These are phyloP conservation scores for Heliconius hermathena DNA, from an alignment of 1,140 invertebrate genomes.

Conservation along the genomic window DNA sequence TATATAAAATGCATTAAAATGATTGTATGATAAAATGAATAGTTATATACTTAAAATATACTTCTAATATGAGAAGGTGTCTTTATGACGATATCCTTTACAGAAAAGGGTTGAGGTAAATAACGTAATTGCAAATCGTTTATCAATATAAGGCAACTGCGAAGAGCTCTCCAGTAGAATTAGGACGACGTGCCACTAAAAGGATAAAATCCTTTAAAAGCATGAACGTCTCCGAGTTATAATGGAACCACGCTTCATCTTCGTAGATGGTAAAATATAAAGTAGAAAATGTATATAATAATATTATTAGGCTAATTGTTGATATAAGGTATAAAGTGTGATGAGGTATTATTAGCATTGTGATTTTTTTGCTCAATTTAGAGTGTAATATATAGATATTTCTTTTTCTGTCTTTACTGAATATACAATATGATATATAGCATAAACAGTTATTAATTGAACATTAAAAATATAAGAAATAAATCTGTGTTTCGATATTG, in stretches of 20 bases:
- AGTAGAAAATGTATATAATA: not conserved
- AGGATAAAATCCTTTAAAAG: slow-evolving; percentile 51
- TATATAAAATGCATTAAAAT: not conserved
- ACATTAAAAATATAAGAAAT: too few relatives aligned
- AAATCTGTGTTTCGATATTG: too few relatives aligned
- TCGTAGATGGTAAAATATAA: not conserved
- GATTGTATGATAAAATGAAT: too few relatives aligned
- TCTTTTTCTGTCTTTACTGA: too few relatives aligned
- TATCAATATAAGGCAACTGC: slow-evolving; percentile 45
- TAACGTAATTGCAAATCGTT: slow-evolving; percentile 50
- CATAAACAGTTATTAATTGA: too few relatives aligned
- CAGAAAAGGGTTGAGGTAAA: slow-evolving; percentile 32
- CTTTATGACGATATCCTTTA: slow-evolving; percentile 15
- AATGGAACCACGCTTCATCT: slow-evolving; percentile 6
- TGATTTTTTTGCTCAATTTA: too few relatives aligned
- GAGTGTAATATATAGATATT: too few relatives aligned
- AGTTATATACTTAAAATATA: not conserved
- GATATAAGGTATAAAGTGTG: not conserved
- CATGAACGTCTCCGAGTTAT: slow-evolving; percentile 37
- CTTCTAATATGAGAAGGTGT: not conserved
- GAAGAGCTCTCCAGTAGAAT: slow-evolving; percentile 43
- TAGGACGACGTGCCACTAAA: slow-evolving; percentile 46
- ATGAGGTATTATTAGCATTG: too few relatives aligned
- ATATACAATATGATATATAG: too few relatives aligned
- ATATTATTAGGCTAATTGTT: not conserved